Conservation (phyloP, 2,113 vertebrate genomes). For the Daubentonia madagascariensis region DNA sequence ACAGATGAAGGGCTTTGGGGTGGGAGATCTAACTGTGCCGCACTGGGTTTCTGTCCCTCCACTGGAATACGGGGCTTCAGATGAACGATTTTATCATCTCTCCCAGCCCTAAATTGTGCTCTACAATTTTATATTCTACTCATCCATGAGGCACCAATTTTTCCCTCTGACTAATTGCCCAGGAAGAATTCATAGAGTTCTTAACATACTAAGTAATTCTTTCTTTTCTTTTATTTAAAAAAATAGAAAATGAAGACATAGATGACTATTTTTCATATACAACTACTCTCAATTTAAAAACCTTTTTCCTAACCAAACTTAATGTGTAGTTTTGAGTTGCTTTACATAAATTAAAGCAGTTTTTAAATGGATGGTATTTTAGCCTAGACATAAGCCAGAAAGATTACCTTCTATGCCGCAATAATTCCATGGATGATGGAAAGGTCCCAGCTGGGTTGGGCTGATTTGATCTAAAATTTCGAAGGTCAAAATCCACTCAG, state of each 20-base stretch:
- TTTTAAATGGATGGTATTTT: not conserved
- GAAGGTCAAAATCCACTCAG: slow-evolving; percentile 27
- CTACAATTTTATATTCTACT: not conserved
- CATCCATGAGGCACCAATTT: not conserved
- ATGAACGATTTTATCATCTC: not conserved
- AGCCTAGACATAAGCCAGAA: not conserved
- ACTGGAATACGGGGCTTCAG: not conserved
- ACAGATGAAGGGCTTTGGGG: fast-evolving
- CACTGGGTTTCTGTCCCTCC: not conserved
- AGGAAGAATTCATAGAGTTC: slow-evolving; percentile 12
- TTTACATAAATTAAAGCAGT: not conserved
- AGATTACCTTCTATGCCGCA: not conserved
- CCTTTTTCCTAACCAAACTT: not conserved
- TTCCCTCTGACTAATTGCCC: not conserved
- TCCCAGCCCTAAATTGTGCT: not conserved
- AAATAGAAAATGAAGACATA: slow-evolving; percentile 41
- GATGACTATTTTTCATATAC: not conserved
- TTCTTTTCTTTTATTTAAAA: slow-evolving; percentile 26
- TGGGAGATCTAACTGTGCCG: too few species aligned
- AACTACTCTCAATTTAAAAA: not conserved
- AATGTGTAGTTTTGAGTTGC: not conserved
- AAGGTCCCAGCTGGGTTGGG: not conserved
- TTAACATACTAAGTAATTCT: not conserved
- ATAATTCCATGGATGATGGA: not conserved
- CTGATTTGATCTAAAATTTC: not conserved